phyloP scores from a whole-genome alignment of 30 jellyfish, hydroid and myxozoan species.

The Cassiopea xamachana region DNA sequence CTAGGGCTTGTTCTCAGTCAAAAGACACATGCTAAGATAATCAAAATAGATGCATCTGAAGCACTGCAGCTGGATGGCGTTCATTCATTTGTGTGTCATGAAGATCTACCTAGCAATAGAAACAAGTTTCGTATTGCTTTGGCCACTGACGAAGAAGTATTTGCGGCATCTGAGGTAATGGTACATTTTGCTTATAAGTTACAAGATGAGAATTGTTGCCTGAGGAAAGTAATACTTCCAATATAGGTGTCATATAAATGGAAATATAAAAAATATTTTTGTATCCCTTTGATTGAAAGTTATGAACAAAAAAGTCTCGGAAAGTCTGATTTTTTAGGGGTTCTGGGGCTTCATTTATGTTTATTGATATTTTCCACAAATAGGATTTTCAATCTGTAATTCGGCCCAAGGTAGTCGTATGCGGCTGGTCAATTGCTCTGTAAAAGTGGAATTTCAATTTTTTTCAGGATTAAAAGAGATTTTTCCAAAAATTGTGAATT shows the following conservation, averaged over 20 bases:
- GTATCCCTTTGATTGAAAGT: too few species aligned
- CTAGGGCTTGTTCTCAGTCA: constrained; percentile 53
- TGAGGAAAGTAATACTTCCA: too few species aligned
- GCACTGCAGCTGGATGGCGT: constrained; percentile 66
- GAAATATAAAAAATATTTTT: too few species aligned
- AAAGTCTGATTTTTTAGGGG: not conserved
- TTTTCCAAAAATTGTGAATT: too few species aligned
- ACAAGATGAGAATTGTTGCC: too few species aligned
- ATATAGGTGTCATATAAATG: too few species aligned
- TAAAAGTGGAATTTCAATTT: not conserved
- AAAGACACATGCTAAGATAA: constrained; percentile 56
- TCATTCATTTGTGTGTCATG: constrained; percentile 43
- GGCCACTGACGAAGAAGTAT: constrained; percentile 25
- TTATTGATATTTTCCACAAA: not conserved
- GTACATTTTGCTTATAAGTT: too few species aligned
- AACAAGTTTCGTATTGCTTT: constrained; percentile 4
- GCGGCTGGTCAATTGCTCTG: not conserved
- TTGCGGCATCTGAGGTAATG: constrained; percentile 45
- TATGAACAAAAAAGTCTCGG: too few species aligned
- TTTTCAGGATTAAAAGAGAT: not conserved
- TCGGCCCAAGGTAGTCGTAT: not conserved
- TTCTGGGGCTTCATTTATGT: not conserved
- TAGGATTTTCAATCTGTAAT: not conserved
- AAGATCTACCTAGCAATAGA: constrained; percentile 23
- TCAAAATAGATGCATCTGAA: constrained; percentile 33